Base-by-base conservation (phyloP, 23 tunicate genomes). In the Halocynthia roretzi region DNA sequence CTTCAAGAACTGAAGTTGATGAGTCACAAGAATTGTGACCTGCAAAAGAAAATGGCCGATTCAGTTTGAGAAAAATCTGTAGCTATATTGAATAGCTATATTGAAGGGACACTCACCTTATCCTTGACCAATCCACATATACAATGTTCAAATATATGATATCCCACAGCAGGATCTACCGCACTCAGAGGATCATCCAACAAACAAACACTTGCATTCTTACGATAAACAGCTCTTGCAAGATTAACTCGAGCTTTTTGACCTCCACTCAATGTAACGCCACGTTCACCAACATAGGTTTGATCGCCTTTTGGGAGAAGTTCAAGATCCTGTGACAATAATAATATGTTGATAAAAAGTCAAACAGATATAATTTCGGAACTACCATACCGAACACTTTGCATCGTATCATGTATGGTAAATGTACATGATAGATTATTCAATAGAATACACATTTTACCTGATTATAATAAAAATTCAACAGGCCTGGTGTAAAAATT, bases 171-270 rank as follows among this genome's bases (percentile, higher is more conserved):
- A 7, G 91, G 76, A 85, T 94, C 99, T 22, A 94, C 91, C 2
- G 99, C 99, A 71, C 90, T 78, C 18, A 94, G 77, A n/a, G 99
- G 99, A 73, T 94, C 99, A 67, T 94, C 99, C 52, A 94, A 49
- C 10, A 94, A 72, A 5, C 55, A 76, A 10, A 94, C 67, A 61
- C 84, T 83, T 8, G 77, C 61, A 31, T 84, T 60, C 53, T 71
- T 67, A 11, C 95, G 77, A 67, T 94, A 94, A 18, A 83, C 95
- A 7, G 86, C 83, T 72, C 99, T 71, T 8, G 99, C 99, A 17
- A 94, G 81, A 61, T 92, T 88, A 8, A 94, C 87, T 52, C 99
- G 49, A 15, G 99, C 99, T 81, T 87, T 87, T 80, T 94, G 99
- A 5, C 99, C 99, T 10, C 99, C 99, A 74, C 95, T 87, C 21